These are phyloP conservation scores for Microcaecilia unicolor DNA, from an alignment of 2,797 vertebrate species.

Conservation along the genomic window DNA sequence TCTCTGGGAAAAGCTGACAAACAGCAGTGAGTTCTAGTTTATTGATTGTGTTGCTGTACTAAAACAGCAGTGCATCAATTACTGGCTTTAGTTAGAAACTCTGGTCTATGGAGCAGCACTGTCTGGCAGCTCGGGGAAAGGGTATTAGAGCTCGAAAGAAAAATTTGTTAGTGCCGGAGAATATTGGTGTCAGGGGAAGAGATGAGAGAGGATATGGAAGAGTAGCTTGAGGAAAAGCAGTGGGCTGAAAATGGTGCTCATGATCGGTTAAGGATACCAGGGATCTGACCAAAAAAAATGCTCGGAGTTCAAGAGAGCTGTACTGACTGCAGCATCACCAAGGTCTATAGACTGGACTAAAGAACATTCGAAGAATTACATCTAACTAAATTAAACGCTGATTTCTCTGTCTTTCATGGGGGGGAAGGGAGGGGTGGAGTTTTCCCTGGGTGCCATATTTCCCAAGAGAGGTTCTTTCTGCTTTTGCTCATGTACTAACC, in stretches of 20 bases:
- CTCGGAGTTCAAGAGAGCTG: constrained; percentile 19
- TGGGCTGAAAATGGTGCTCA: constrained; percentile 42
- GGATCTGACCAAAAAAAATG: constrained; percentile 21
- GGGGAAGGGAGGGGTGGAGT: no score
- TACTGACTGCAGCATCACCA: constrained; percentile 14
- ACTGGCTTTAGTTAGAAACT: constrained; percentile 70
- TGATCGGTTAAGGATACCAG: constrained; percentile 42
- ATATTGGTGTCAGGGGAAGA: constrained; percentile 50
- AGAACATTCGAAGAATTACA: no score
- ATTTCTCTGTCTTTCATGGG: no score
- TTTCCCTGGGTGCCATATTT: no score
- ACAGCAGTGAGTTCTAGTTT: constrained; percentile 67
- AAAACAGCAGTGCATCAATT: constrained; percentile 70
- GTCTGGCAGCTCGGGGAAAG: constrained; percentile 55
- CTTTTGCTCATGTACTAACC: no score
- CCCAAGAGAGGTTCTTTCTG: no score
- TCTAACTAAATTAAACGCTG: no score
- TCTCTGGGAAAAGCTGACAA: constrained; percentile 55
- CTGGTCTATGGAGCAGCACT: constrained; percentile 46
- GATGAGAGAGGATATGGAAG: constrained; percentile 52
- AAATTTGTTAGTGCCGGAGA: constrained; percentile 61
- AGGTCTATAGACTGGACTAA: no score
- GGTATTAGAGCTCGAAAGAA: constrained; percentile 59
- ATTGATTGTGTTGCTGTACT: constrained; percentile 66
- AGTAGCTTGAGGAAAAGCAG: constrained; percentile 34